phyloP scores from a whole-genome alignment of 2,797 vertebrate genomes.

The Oreonectes daqikongensis region DNA sequence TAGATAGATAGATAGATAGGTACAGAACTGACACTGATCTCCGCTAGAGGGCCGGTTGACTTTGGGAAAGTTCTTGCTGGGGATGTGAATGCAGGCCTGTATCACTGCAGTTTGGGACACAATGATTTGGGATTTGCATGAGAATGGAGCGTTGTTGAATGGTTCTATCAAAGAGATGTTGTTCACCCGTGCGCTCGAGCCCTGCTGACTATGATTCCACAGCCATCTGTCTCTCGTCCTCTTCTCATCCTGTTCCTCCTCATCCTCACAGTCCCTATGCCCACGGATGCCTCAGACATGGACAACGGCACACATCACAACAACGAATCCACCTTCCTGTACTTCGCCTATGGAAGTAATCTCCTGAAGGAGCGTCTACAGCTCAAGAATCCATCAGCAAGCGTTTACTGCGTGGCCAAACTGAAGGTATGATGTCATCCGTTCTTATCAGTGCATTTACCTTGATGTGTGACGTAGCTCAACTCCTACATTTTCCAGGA shows the following conservation, averaged over 20 bases:
- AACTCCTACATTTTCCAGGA: constrained; percentile 70
- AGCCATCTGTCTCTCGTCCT: constrained; percentile 27
- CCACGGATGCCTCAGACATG: constrained; percentile 32
- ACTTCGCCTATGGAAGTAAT: constrained; percentile 79
- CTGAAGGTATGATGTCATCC: constrained; percentile 66
- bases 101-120: constrained; percentile 16
- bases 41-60: too few relatives aligned
- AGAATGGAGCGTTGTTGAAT: constrained; percentile 61
- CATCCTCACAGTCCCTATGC: constrained; percentile 31
- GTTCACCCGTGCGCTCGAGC: constrained; percentile 1
- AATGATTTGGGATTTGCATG: constrained; percentile 70
- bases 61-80: constrained; percentile 28
- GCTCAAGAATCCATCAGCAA: constrained; percentile 75
- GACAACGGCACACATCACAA: constrained; percentile 59
- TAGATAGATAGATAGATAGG: too few relatives aligned
- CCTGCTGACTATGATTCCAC: constrained; percentile 27
- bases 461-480: background rate
- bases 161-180: constrained; percentile 55
- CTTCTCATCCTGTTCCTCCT: constrained; percentile 24
- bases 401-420: constrained; percentile 67
- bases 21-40: too few relatives aligned
- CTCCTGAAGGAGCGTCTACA: constrained; percentile 75
- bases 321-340: constrained; percentile 69
- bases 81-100: constrained; percentile 52
- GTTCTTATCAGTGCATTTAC: background rate